Percentiles rank a stretch among this genome's conserved stretches.
These are phyloP conservation scores for Diorhabda carinulata DNA, from an alignment of 1,140 invertebrate species.

Conservation along the genomic window DNA sequence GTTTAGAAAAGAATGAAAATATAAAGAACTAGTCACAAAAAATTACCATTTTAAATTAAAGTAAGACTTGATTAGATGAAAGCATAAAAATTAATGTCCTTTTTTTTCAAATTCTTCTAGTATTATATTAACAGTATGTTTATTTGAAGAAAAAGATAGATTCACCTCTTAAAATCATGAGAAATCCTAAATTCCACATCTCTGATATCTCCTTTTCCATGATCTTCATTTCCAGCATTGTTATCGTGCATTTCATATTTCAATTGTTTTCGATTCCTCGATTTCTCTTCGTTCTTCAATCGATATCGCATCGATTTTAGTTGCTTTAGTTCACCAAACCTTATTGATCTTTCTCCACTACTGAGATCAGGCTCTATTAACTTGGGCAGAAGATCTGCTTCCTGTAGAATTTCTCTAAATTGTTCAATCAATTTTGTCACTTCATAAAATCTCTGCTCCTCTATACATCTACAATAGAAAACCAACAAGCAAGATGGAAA, in stretches of 20 bases:
- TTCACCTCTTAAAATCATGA: conserved; percentile 40
- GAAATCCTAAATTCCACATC: conserved; percentile 83
- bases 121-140: no score
- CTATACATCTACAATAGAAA: conserved; percentile 59
- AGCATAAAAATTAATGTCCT: no score
- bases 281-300: conserved; percentile 56
- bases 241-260: conserved; percentile 55
- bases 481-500: not conserved
- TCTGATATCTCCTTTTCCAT: conserved; percentile 72
- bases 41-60: no score
- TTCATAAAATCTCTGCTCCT: conserved; percentile 96
- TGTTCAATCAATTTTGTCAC: conserved; percentile 89
- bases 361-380: conserved; percentile 56
- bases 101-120: no score
- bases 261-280: conserved; percentile 69
- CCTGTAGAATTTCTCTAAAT: conserved; percentile 80
- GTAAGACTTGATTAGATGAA: no score
- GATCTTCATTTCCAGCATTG: conserved; percentile 54
- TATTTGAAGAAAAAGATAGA: not conserved
- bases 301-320: conserved; percentile 74
- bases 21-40: no score
- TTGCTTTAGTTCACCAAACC: conserved; percentile 84
- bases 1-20: no score
- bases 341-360: conserved; percentile 71
- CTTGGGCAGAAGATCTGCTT: conserved; percentile 65